phyloP scores from a whole-genome alignment of 2,888 invertebrate genomes.

The Marronus borbonicus region DNA sequence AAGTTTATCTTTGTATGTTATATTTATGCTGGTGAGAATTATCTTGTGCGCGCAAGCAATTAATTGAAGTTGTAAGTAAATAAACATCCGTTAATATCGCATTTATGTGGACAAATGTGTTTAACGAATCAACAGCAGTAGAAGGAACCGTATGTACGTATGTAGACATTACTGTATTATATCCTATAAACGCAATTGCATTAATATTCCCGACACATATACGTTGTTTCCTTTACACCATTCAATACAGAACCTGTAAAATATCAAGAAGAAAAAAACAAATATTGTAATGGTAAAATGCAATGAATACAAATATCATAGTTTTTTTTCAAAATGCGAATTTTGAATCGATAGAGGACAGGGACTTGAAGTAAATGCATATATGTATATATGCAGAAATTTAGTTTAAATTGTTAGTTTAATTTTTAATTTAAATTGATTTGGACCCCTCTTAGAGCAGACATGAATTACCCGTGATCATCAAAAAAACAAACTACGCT shows the following conservation, averaged over 20 bases:
- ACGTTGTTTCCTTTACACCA: slow-evolving; percentile 45
- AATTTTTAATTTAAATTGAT: no score
- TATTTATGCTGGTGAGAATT: not conserved
- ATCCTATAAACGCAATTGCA: slow-evolving; percentile 26
- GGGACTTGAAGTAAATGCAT: no score
- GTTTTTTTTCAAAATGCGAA: not conserved
- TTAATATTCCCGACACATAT: slow-evolving; percentile 37
- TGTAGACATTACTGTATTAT: slow-evolving; percentile 35
- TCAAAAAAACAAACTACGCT: no score
- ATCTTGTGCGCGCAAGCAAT: not conserved
- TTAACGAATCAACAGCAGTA: slow-evolving; percentile 28
- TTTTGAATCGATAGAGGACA: not conserved
- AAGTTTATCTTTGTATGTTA: not conserved
- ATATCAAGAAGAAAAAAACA: slow-evolving; percentile 33
- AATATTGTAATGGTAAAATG: slow-evolving; percentile 19
- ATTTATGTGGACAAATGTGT: slow-evolving; percentile 20
- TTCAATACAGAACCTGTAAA: slow-evolving; percentile 44
- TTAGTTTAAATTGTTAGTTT: no score
- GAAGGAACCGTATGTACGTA: slow-evolving; percentile 26
- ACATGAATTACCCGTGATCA: no score
- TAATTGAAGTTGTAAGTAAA: slow-evolving; percentile 40
- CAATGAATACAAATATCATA: not conserved
- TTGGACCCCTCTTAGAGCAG: no score
- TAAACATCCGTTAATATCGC: slow-evolving; percentile 32
- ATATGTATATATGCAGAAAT: no score